These are phyloP conservation scores for Pyrocephalus nanus DNA, from an alignment of 2,797 vertebrate species.

Conservation along the genomic window DNA sequence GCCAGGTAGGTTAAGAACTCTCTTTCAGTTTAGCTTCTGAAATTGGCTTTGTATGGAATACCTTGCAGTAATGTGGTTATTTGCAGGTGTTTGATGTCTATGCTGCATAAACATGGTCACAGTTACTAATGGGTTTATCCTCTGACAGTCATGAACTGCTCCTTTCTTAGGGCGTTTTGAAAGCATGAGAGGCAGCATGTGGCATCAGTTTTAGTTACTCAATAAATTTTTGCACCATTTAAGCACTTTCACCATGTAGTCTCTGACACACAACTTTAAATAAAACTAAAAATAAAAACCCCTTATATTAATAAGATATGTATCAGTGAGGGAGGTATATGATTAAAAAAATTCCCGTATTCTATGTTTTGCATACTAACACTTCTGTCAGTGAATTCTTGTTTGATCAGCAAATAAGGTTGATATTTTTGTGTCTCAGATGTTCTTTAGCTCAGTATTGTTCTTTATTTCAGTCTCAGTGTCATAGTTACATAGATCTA, in stretches of 20 bases:
- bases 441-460: background rate
- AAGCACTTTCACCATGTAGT: background rate
- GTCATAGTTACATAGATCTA: background rate
- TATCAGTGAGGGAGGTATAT: background rate
- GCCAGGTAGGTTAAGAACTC: background rate
- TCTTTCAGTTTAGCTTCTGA: background rate
- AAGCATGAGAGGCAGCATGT: accelerated
- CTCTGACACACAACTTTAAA: background rate
- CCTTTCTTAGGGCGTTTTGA: background rate
- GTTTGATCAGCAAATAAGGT: background rate
- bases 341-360: background rate
- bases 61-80: background rate
- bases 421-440: accelerated
- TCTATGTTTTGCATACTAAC: background rate
- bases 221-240: background rate
- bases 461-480: background rate
- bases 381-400: background rate
- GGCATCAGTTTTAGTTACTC: background rate
- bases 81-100: background rate
- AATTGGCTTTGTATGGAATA: background rate
- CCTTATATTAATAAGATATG: background rate
- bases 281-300: background rate
- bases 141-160: background rate
- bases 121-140: background rate
- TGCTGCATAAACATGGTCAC: background rate